Evolutionary conservation across 1,140 invertebrate species (phyloP), one percentile per base, ranked within the genome.

Genomic region (Idris sp.): DNA sequence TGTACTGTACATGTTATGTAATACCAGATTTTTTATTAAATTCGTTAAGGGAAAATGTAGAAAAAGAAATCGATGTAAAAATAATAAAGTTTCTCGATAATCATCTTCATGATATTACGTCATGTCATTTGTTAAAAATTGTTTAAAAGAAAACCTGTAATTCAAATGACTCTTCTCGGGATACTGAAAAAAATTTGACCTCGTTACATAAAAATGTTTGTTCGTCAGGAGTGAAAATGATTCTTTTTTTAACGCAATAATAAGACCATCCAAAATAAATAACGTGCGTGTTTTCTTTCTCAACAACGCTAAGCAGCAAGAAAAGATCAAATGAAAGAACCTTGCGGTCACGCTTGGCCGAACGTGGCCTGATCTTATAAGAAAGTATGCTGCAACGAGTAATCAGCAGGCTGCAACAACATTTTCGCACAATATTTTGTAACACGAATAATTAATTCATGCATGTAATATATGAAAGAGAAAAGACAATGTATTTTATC

Each of bases 341-440:
- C 38, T 56, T 48, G 41, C 49, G 33, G 51, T 67, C 35, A 49
- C 51, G 62, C 43, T 67, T 26, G 51, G 51, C 33, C 10, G 44
- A 33, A 33, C 43, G 13, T 28, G 26, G 22, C 31, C 31, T 38
- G 41, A 71, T 61, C 54, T n/a, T n/a, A 25, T 53, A 71, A 71
- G 67, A 71, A 71, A 71, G 67, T 61, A 46, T 59, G 65, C 49
- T 67, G 44, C 38, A 69, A 48, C 16, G 40, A 38, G 40, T 54
- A 71, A 61, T 53, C 44, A 53, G 31, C 67, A 31, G 25, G 59
- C 62, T 65, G 59, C 46, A 59, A n/a, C 43, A 36, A 16, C 35
- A 64, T 73, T 65, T 73, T 56, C 51, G 38, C 69, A 64, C 58
- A 54, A 62, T 58, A 48, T 62, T 64, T 72, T 64, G 71, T 46